Evolutionary conservation across 2,888 invertebrate genomes (phyloP).

Genomic region (Papilio protenor): DNA sequence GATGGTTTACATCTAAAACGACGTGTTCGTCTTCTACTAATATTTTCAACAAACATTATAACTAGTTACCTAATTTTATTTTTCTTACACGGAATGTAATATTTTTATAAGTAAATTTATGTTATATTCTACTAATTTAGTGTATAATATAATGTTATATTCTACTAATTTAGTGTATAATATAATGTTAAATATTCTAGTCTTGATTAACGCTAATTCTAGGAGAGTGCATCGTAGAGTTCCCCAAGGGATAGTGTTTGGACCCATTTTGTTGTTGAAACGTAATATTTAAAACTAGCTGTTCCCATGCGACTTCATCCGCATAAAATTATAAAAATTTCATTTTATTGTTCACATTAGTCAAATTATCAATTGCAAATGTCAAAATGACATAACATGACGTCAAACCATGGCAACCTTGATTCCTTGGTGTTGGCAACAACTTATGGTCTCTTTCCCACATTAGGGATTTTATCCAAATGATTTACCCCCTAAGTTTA

Average conservation of each 20-base stretch:
- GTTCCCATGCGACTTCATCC: too few relatives aligned
- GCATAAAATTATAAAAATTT: too few relatives aligned
- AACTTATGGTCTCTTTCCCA: too few relatives aligned
- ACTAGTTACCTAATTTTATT: not conserved
- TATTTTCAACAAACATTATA: too few relatives aligned
- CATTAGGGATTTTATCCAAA: too few relatives aligned
- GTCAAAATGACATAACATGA: too few relatives aligned
- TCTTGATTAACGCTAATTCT: conserved; percentile 28
- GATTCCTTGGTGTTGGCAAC: too few relatives aligned
- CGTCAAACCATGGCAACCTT: too few relatives aligned
- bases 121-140: not conserved
- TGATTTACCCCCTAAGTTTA: too few relatives aligned
- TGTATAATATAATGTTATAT: not conserved
- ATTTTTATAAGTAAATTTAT: not conserved
- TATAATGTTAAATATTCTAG: conserved; percentile 16
- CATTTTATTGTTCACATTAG: too few relatives aligned
- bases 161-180: not conserved
- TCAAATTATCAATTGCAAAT: too few relatives aligned
- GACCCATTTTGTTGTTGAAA: conserved; percentile 1
- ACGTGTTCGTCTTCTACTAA: not conserved
- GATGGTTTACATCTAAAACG: not conserved
- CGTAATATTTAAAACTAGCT: conserved; percentile 5
- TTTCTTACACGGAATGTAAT: not conserved
- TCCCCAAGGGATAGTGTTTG: conserved; percentile 6
- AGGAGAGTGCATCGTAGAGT: conserved; percentile 25